phyloP scores from a whole-genome alignment of 2,797 vertebrate genomes.

The Tapera naevia region DNA sequence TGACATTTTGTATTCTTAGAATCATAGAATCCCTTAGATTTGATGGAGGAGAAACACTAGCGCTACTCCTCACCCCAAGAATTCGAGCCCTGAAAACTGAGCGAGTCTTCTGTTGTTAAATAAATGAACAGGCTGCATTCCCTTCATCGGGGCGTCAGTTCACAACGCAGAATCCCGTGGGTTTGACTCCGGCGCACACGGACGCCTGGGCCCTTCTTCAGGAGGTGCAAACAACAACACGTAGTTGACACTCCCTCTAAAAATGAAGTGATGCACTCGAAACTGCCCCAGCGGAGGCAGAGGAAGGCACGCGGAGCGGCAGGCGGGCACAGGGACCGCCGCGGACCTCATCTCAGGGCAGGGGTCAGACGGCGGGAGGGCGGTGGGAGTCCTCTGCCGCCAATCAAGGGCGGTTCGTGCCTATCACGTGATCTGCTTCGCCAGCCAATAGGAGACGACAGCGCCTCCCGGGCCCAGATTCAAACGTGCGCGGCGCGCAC shows the following conservation, averaged over 20 bases:
- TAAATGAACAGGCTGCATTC: background rate
- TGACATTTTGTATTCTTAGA: background rate
- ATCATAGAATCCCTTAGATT: too few relatives aligned
- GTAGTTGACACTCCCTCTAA: rapidly evolving
- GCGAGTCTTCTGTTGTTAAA: too few relatives aligned
- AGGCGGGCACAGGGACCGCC: too few relatives aligned
- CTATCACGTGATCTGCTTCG: rapidly evolving
- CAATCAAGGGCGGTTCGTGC: rapidly evolving
- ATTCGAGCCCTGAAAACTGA: background rate
- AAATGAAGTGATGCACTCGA: rapidly evolving
- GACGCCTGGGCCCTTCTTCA: too few relatives aligned
- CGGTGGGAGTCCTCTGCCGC: too few relatives aligned
- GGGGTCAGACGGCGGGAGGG: too few relatives aligned
- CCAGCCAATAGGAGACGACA: constrained; percentile 60
- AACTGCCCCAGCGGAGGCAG: too few relatives aligned
- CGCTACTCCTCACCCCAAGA: background rate
- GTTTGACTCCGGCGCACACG: background rate
- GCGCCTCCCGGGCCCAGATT: constrained; percentile 30
- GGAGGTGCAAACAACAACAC: rapidly evolving
- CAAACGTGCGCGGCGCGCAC: constrained; percentile 38
- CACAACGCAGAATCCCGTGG: rapidly evolving
- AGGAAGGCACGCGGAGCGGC: too few relatives aligned
- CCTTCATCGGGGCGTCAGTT: background rate
- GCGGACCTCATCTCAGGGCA: too few relatives aligned
- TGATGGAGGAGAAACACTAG: background rate